These are phyloP conservation scores for Drosophila gunungcola DNA, from an alignment of 1,140 invertebrate genomes.

Conservation along the genomic window DNA sequence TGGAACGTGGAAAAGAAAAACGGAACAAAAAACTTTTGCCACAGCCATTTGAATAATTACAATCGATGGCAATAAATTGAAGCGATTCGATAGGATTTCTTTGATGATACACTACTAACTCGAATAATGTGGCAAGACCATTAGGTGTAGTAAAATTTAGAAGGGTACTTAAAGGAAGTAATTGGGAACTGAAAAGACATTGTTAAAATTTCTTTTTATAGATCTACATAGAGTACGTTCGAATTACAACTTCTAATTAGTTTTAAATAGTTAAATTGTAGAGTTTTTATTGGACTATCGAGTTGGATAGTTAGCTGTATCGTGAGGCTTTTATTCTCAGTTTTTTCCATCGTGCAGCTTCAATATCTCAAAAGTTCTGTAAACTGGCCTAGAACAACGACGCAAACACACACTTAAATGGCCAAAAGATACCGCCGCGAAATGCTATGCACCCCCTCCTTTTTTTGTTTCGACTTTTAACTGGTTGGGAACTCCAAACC, in stretches of 20 bases:
- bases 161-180: not conserved
- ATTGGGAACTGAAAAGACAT: not conserved
- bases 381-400: conserved; percentile 49
- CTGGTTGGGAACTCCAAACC: conserved; percentile 17
- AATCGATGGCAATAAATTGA: conserved; percentile 60
- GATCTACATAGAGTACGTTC: not conserved
- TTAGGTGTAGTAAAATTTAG: not conserved
- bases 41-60: conserved; percentile 67
- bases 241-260: too few species aligned
- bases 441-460: not conserved
- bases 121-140: not conserved
- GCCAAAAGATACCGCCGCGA: conserved; percentile 16
- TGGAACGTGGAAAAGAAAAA: conserved; percentile 5
- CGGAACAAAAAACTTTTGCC: conserved; percentile 50
- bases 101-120: conserved; percentile 7
- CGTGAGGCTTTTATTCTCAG: not conserved
- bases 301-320: not conserved
- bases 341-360: conserved; percentile 8
- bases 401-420: conserved; percentile 33
- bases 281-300: not conserved
- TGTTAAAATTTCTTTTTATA: not conserved
- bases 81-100: conserved; percentile 28
- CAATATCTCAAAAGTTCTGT: conserved; percentile 42
- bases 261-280: not conserved
- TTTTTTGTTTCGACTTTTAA: conserved; percentile 14